Evolutionary conservation across 2,888 invertebrate species (phyloP), one percentile per base, ranked within the genome.

Genomic region (Euplagia quadripunctaria): DNA sequence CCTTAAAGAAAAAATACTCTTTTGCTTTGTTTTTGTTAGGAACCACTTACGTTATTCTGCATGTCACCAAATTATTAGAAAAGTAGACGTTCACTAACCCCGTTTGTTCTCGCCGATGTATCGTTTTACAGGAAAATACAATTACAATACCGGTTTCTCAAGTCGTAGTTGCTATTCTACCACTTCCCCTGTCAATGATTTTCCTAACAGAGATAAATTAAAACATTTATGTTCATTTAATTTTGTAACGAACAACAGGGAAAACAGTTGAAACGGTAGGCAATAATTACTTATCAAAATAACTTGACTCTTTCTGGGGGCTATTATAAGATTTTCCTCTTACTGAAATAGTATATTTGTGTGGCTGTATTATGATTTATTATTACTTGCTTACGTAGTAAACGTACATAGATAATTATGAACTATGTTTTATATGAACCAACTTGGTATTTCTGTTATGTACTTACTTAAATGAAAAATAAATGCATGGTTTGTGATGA

Each of bases 291-390:
- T 31, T 49, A 67, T 72, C n/a, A 31, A 43, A 46, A 31, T 64
- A 43, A 63, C 42, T 46, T 61, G 12, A 43, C 63, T 71, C 66
- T 63, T 68, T 72, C 67, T 51, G 42, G 52, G 31, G 31, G 31
- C 68, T 68, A 68, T 51, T 52, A 49, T 64, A 71, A 68, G 68
- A 64, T 73, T 73, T 73, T 73, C 74, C 73, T 77, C 46, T 43
- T 73, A 67, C 70, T 70, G 67, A 67, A 75, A 70, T 75, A 67
- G 55, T 41, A 55, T 67, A 55, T 67, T 46, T 64, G 58, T 77
- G n/a, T 52, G 52, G 7, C 52, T 41, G 11, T 20, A 68, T 9
- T 52, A 51, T 55, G n/a, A 64, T 68, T 20, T 49, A 63, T 70
- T 67, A 63, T 70, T 61, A 52, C 63, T 51, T 43, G 63, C 66